Evolutionary conservation across 1,140 invertebrate species (phyloP), one percentile per base, ranked within the genome.

Genomic region (Eumeta japonica): DNA sequence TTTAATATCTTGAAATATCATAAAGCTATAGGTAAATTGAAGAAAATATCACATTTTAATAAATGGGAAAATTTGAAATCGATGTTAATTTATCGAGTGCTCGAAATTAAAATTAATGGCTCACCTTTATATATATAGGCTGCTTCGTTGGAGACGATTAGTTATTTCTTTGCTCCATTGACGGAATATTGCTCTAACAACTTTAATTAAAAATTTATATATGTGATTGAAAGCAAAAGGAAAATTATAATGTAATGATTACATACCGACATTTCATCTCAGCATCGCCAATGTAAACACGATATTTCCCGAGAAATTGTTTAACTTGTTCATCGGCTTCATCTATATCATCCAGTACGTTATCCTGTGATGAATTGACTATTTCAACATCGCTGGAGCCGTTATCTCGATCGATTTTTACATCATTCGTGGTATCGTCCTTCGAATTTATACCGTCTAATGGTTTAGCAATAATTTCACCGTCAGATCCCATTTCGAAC

Each of bases 181-280:
- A n/a, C n/a, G n/a, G n/a, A n/a, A n/a, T n/a, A n/a, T n/a, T n/a
- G n/a, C n/a, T n/a, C n/a, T n/a, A n/a, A n/a, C n/a, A n/a, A n/a
- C n/a, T n/a, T n/a, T n/a, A n/a, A n/a, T n/a, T n/a, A n/a, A n/a
- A n/a, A n/a, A n/a, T n/a, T n/a, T n/a, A n/a, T n/a, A n/a, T n/a
- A n/a, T n/a, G n/a, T n/a, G n/a, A n/a, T n/a, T n/a, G n/a, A n/a
- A n/a, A n/a, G n/a, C n/a, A n/a, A 18, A 27, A 19, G 20, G 20
- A 24, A 24, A 5, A 5, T 24, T 24, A 24, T 24, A n/a, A 24
- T 24, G 20, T 24, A 24, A 24, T 24, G 7, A 36, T 24, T 18
- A 39, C 24, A 35, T 35, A 73, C 68, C 68, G 58, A 58, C 68
- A 73, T 45, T 67, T 71, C 7, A 71, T 47, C 38, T 71, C 66